Conservation (phyloP, 1,140 invertebrate species). For the Proales similis region DNA sequence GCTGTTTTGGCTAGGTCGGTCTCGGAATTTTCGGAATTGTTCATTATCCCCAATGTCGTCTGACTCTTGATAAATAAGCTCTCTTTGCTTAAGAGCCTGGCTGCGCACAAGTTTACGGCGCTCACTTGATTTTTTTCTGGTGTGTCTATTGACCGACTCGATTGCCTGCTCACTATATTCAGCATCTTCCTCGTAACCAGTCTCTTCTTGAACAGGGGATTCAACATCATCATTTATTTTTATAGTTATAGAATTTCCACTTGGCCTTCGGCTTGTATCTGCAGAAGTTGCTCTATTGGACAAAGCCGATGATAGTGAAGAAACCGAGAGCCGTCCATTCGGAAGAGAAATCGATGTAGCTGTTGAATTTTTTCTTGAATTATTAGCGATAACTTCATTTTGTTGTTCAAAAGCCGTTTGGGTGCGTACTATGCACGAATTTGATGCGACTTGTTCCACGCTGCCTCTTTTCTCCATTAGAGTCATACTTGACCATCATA, state of each 20-base stretch:
- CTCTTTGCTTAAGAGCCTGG: constrained; percentile 9
- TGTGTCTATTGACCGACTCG: constrained; percentile 10
- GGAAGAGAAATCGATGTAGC: too few species aligned
- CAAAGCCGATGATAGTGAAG: too few species aligned
- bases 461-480: too few species aligned
- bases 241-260: constrained; percentile 33
- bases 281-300: too few species aligned
- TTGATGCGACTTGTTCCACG: too few species aligned
- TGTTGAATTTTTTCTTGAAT: too few species aligned
- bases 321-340: too few species aligned
- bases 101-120: constrained; percentile 18
- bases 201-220: constrained; percentile 1
- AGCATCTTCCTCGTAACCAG: constrained; percentile 4
- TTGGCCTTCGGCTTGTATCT: background rate
- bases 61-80: constrained; percentile 24
- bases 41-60: constrained; percentile 16
- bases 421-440: too few species aligned
- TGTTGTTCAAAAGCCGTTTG: too few species aligned
- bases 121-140: constrained; percentile 27
- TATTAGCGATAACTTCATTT: too few species aligned
- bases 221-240: constrained; percentile 23
- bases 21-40: constrained; percentile 1
- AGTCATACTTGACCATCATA: too few species aligned
- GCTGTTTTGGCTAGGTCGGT: constrained; percentile 10
- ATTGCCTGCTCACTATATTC: constrained; percentile 24